Percentiles rank a stretch among this genome's conserved stretches.
Evolutionary conservation across 2,797 vertebrate genomes (phyloP).

Genomic region (Pseudomugil tenellus): DNA sequence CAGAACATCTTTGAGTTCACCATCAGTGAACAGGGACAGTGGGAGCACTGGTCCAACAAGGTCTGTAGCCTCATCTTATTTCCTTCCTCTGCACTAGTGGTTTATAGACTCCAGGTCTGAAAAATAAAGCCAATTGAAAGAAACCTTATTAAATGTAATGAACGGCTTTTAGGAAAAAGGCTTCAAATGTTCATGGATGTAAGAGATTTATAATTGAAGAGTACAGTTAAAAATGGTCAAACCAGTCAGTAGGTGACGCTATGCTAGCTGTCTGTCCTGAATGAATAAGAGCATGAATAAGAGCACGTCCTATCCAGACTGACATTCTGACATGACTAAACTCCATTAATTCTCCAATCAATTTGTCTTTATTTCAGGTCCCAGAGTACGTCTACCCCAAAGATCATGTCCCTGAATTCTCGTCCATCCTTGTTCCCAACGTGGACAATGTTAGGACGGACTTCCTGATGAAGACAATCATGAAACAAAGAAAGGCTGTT

Average conservation of each 20-base stretch:
- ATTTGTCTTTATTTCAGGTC: slow-evolving; percentile 63
- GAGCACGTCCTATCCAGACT: neutral
- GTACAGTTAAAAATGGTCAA: too few species aligned
- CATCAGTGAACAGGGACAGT: slow-evolving; percentile 79
- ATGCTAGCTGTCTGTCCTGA: too few species aligned
- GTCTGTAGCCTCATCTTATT: slow-evolving; percentile 54
- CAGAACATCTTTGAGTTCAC: slow-evolving; percentile 87
- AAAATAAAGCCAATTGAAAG: too few species aligned
- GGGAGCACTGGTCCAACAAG: slow-evolving; percentile 87
- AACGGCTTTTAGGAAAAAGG: too few species aligned
- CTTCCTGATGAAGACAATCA: slow-evolving; percentile 84
- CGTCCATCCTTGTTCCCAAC: slow-evolving; percentile 87
- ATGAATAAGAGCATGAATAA: too few species aligned
- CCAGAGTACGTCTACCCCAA: slow-evolving; percentile 84
- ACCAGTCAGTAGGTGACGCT: too few species aligned
- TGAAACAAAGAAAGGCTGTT: slow-evolving; percentile 87
- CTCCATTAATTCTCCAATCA: too few species aligned
- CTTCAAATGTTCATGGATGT: too few species aligned
- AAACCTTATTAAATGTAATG: too few species aligned
- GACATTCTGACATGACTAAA: too few species aligned
- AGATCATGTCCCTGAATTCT: slow-evolving; percentile 85
- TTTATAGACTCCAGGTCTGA: neutral
- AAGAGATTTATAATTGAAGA: too few species aligned
- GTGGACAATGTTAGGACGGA: slow-evolving; percentile 87
- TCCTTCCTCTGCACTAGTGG: neutral